Conservation (phyloP, 2,797 vertebrate genomes). For the Oreonectes daqikongensis region DNA sequence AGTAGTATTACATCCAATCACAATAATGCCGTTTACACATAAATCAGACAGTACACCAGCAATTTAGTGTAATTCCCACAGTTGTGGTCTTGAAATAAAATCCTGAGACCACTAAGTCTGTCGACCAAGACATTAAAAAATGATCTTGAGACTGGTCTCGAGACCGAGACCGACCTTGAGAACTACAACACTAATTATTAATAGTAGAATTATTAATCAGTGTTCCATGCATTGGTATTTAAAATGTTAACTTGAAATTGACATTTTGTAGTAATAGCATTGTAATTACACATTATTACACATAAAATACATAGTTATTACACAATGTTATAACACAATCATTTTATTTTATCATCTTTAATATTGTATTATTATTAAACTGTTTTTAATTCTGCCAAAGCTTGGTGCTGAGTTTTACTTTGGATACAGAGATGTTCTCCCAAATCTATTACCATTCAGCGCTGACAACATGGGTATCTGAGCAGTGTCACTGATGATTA, state of each 20-base stretch:
- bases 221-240: neutral
- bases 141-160: too few species aligned
- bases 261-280: neutral
- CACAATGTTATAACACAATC: neutral
- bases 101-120: too few species aligned
- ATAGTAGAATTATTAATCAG: too few species aligned
- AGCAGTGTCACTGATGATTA: conserved; percentile 24
- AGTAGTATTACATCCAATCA: too few species aligned
- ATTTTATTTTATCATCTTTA: neutral
- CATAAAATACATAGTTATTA: conserved; percentile 2
- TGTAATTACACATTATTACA: neutral
- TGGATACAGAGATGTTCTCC: neutral
- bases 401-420: neutral
- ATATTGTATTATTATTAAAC: neutral
- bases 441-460: neutral
- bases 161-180: too few species aligned
- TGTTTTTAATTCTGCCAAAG: neutral
- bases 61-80: too few species aligned
- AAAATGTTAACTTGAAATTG: neutral
- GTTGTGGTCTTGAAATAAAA: too few species aligned
- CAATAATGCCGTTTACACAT: too few species aligned
- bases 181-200: too few species aligned
- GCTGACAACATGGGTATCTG: neutral
- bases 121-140: too few species aligned
- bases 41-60: too few species aligned